Conservation (phyloP, 2,888 invertebrate species). For the Spialia ferax region DNA sequence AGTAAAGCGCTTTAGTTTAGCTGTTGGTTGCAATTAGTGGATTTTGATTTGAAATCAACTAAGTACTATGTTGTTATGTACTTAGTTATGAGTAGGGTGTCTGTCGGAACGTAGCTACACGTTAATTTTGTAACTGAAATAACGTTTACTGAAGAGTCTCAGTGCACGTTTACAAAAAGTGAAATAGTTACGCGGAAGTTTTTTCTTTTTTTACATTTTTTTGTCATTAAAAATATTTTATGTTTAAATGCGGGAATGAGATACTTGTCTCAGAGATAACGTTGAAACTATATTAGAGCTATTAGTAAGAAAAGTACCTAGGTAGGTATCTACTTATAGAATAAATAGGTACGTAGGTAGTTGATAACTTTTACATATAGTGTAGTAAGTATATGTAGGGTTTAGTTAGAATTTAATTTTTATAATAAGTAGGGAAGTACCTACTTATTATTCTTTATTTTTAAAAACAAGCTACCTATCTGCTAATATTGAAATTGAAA, state of each 20-base stretch:
- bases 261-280: neutral
- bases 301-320: too few relatives aligned
- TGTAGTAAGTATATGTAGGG: too few relatives aligned
- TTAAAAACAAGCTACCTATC: too few relatives aligned
- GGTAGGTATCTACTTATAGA: too few relatives aligned
- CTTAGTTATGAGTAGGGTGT: slow-evolving; percentile 41
- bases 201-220: slow-evolving; percentile 8
- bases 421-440: too few relatives aligned
- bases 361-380: too few relatives aligned
- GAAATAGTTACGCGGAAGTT: too few relatives aligned
- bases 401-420: too few relatives aligned
- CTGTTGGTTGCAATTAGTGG: slow-evolving; percentile 79
- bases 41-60: slow-evolving; percentile 52
- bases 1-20: slow-evolving; percentile 70
- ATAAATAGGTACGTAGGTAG: too few relatives aligned
- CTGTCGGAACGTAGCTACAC: slow-evolving; percentile 4
- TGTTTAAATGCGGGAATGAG: neutral
- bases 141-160: slow-evolving; percentile 6
- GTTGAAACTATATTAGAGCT: too few relatives aligned
- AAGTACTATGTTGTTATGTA: slow-evolving; percentile 33
- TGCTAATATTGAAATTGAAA: neutral
- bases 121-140: slow-evolving; percentile 20
- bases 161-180: slow-evolving; percentile 13
- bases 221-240: slow-evolving; percentile 11
- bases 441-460: too few relatives aligned